Base-by-base conservation (phyloP, 2,888 invertebrate species). In the Congeria kusceri region DNA sequence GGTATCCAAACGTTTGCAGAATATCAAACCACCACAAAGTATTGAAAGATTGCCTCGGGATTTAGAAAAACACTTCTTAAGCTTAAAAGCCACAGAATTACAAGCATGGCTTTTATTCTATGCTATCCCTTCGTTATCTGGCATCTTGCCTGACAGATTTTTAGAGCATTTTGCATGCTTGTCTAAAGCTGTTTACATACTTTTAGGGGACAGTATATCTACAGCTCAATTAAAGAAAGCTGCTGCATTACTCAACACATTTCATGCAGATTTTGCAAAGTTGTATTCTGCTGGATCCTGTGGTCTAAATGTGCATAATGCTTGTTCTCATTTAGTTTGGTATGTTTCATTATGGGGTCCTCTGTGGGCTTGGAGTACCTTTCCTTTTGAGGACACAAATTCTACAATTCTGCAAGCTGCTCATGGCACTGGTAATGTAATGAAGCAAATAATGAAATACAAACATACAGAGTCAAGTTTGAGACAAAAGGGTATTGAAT, bases 401-500 rank as follows among this genome's bases (percentile, higher is more conserved):
- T n/a, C n/a, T n/a, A n/a, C n/a, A n/a, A n/a, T n/a, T n/a, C n/a
- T n/a, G n/a, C n/a, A n/a, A 28, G 57, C 58, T 39, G 80, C 68
- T 28, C 71, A 80, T 72, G 76, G 74, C 39, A 74, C 69, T 18
- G 69, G 78, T 49, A 49, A 28, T 29, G 62, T 70, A 18, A 5
- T 49, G 39, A 62, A 62, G 20, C 49, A 70, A 56, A 28, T 62
- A 29, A 28, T 70, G 62, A 49, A 29, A 53, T 32, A 59, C 28
- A 62, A 47, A 53, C 62, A 63, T 11, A 25, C 49, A 49, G 49
- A 20, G 18, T 49, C 49, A 18, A 20, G 49, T n/a, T 29, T 49
- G 15, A n/a, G 53, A 28, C 47, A 23, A 63, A 63, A 63, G 53
- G 23, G 49, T 49, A 20, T 49, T 49, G n/a, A 49, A 20, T 49